Evolutionary conservation across 53 echinoderm and acorn worm genomes (phyloP).

Genomic region (Paelopatides confundens): DNA sequence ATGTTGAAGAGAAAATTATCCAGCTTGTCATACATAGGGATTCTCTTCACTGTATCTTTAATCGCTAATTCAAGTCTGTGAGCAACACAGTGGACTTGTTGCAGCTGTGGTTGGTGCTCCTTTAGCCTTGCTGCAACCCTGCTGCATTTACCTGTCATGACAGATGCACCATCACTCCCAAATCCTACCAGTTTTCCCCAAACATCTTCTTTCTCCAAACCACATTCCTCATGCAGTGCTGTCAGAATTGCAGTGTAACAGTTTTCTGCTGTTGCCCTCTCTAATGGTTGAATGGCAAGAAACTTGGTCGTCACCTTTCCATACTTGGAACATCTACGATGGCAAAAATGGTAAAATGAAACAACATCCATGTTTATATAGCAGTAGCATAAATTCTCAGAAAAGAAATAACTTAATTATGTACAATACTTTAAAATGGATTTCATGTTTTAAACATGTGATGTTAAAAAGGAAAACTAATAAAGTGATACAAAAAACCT

Average conservation of each 20-base stretch:
- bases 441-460: too few relatives aligned
- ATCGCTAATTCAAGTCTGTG: conserved; percentile 73
- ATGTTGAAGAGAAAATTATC: background rate
- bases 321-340: background rate
- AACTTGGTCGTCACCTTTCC: background rate
- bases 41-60: conserved; percentile 68
- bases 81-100: conserved; percentile 68
- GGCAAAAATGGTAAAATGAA: background rate
- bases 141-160: conserved; percentile 70
- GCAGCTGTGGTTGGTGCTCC: conserved; percentile 51
- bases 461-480: too few relatives aligned
- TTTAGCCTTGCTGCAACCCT: conserved; percentile 66
- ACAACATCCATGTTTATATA: too few relatives aligned
- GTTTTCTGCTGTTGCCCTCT: background rate
- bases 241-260: background rate
- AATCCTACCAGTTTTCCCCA: conserved; percentile 64
- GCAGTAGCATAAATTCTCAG: too few relatives aligned
- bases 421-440: too few relatives aligned
- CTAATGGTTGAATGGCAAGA: background rate
- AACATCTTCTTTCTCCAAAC: background rate
- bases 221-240: background rate
- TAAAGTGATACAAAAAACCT: too few relatives aligned
- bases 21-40: background rate
- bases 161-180: conserved; percentile 68
- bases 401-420: too few relatives aligned